Evolutionary conservation across 2,888 invertebrate genomes (phyloP).

Genomic region (Trachelus stipa): DNA sequence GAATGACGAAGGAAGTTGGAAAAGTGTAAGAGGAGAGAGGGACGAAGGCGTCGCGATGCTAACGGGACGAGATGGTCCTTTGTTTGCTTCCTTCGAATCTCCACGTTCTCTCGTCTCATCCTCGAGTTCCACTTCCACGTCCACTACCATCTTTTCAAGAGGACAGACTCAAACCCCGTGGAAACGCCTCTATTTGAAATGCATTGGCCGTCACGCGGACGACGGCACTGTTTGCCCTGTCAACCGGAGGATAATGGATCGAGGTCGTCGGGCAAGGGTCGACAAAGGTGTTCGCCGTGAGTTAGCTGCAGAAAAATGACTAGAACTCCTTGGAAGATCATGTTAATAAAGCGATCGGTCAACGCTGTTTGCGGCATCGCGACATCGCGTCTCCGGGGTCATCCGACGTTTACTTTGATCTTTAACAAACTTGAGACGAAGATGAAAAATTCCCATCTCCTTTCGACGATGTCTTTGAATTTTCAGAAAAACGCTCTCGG

Average conservation of each 20-base stretch:
- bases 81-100: constrained; percentile 7
- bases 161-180: constrained; percentile 19
- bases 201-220: constrained; percentile 57
- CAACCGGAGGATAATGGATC: constrained; percentile 59
- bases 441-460: neutral
- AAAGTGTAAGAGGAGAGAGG: neutral
- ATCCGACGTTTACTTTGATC: neutral
- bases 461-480: neutral
- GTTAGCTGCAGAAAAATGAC: constrained; percentile 40
- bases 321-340: constrained; percentile 39
- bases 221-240: constrained; percentile 56
- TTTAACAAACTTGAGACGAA: neutral
- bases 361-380: constrained; percentile 38
- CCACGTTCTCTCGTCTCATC: constrained; percentile 10
- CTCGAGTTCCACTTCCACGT: constrained; percentile 2
- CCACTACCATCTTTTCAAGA: neutral
- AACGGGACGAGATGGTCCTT: neutral
- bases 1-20: neutral
- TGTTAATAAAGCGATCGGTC: constrained; percentile 59
- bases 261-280: constrained; percentile 40
- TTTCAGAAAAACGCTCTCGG: neutral
- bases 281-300: constrained; percentile 11
- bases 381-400: neutral
- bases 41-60: neutral
- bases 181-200: constrained; percentile 56